Evolutionary conservation across 2,888 invertebrate genomes (phyloP).

Genomic region (Xylophagus ater): DNA sequence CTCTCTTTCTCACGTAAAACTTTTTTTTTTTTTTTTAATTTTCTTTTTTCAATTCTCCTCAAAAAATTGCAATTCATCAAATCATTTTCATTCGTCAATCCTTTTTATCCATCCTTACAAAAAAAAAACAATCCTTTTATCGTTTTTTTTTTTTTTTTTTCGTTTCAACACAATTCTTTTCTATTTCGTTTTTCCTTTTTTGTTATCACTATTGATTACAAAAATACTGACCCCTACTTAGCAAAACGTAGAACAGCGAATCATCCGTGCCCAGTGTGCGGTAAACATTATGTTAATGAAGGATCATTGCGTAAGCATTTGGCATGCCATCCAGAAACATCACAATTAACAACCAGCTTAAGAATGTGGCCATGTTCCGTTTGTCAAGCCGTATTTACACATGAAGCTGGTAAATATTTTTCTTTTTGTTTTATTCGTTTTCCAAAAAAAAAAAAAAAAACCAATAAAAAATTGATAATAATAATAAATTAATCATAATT

Average conservation of each 20-base stretch:
- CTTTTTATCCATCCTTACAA: conserved; percentile 8
- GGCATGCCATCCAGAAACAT: conserved; percentile 86
- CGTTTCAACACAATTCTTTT: too few relatives aligned
- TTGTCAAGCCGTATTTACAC: conserved; percentile 89
- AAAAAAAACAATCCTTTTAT: too few relatives aligned
- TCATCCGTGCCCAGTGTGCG: conserved; percentile 90
- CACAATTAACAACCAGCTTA: conserved; percentile 72
- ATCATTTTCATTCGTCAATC: not conserved
- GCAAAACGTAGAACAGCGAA: conserved; percentile 89
- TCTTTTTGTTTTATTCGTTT: not conserved
- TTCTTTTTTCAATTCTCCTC: too few relatives aligned
- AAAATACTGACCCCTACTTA: conserved; percentile 73
- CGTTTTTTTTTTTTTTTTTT: too few relatives aligned
- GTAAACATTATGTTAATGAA: conserved; percentile 92
- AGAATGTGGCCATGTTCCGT: conserved; percentile 95
- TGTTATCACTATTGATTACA: too few relatives aligned
- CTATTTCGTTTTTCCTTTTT: too few relatives aligned
- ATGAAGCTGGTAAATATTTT: conserved; percentile 69
- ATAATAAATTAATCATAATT: not conserved
- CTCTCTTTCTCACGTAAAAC: conserved; percentile 20
- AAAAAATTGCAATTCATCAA: too few relatives aligned
- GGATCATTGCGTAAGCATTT: conserved; percentile 85
- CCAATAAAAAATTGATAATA: conserved; percentile 11
- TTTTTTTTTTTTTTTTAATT: too few relatives aligned
- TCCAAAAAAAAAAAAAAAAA: conserved; percentile 11